Conservation (phyloP, 1,140 invertebrate genomes). For the Dufourea novaeangliae region DNA sequence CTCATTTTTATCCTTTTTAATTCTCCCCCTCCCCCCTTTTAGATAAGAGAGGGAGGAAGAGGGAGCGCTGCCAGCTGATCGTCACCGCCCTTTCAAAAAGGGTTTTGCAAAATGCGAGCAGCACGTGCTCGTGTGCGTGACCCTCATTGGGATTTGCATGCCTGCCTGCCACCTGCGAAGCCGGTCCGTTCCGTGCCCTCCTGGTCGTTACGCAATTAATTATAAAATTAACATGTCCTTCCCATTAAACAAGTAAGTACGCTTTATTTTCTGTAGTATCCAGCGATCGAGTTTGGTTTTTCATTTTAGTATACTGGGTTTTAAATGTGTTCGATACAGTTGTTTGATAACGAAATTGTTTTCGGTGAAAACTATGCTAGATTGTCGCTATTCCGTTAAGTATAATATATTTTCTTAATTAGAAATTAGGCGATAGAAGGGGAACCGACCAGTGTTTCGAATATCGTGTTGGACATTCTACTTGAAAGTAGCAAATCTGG, state of each 20-base stretch:
- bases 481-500: no score
- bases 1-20: slow-evolving; percentile 63
- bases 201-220: slow-evolving; percentile 48
- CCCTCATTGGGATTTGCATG: slow-evolving; percentile 59
- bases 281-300: background rate
- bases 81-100: slow-evolving; percentile 54
- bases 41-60: slow-evolving; percentile 42
- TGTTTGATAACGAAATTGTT: no score
- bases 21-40: slow-evolving; percentile 5
- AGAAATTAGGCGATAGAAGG: no score
- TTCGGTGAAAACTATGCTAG: no score
- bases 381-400: no score
- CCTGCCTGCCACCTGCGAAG: slow-evolving; percentile 67
- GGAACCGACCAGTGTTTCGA: no score
- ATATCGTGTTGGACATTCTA: no score
- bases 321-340: no score
- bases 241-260: background rate
- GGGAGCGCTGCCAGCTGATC: slow-evolving; percentile 66
- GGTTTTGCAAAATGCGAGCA: slow-evolving; percentile 65
- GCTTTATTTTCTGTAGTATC: background rate
- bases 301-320: no score
- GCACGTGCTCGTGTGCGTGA: slow-evolving; percentile 66
- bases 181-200: slow-evolving; percentile 16
- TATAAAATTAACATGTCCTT: background rate
- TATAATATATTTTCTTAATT: no score